Conservation (phyloP, 2,113 vertebrate species). For the Pyxicephalus adspersus region DNA sequence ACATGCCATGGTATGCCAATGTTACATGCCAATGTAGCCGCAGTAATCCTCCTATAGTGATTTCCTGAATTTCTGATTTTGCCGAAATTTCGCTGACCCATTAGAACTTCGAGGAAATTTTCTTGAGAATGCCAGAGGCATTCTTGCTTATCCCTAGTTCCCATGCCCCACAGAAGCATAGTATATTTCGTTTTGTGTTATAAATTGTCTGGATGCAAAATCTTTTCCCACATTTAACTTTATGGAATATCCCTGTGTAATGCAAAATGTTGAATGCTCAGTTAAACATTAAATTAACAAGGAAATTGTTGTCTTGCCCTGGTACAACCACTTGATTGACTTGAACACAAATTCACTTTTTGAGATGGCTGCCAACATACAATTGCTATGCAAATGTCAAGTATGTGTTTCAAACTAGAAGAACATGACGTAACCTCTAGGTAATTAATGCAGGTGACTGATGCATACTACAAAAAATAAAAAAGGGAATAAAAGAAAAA, state of each 20-base stretch:
- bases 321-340: not conserved
- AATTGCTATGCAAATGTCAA: not conserved
- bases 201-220: not conserved
- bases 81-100: too few species aligned
- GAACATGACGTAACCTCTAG: not conserved
- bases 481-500: not conserved
- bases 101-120: too few species aligned
- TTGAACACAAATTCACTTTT: not conserved
- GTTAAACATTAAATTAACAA: conserved; percentile 5
- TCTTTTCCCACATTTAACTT: not conserved
- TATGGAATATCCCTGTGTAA: not conserved
- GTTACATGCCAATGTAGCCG: too few species aligned
- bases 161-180: not conserved
- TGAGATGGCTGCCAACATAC: not conserved
- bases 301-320: not conserved
- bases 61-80: too few species aligned
- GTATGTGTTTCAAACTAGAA: not conserved
- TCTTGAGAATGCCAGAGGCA: too few species aligned
- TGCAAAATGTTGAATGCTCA: not conserved
- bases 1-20: too few species aligned
- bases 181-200: not conserved
- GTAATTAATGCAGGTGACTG: not conserved
- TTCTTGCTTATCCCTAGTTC: too few species aligned
- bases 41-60: too few species aligned
- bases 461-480: too few species aligned